phyloP scores from a whole-genome alignment of 2,797 vertebrate genomes.

The Poeciliopsis presidionis region DNA sequence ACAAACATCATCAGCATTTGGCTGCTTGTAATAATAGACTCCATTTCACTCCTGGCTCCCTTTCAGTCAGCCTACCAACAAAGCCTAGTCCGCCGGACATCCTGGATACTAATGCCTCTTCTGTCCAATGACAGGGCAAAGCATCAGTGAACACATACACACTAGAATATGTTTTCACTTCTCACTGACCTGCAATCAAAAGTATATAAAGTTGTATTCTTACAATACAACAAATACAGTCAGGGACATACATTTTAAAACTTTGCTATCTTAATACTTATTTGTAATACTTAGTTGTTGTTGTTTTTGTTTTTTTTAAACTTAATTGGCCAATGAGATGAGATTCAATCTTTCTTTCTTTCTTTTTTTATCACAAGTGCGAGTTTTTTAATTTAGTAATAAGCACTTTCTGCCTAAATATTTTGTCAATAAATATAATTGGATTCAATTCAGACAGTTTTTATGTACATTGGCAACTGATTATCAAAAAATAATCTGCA shows the following conservation, averaged over 20 bases:
- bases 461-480: not conserved
- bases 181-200: slow-evolving; percentile 14
- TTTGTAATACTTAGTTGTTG: not conserved
- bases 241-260: not conserved
- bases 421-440: not conserved
- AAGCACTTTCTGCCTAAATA: not conserved
- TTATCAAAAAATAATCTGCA: not conserved
- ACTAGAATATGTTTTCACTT: slow-evolving; percentile 17
- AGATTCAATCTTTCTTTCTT: not conserved
- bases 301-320: not conserved
- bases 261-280: not conserved
- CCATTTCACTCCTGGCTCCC: slow-evolving; percentile 61
- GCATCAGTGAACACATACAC: slow-evolving; percentile 53
- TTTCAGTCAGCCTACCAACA: slow-evolving; percentile 59
- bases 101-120: slow-evolving; percentile 60
- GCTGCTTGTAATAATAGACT: slow-evolving; percentile 67
- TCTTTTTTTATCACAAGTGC: not conserved
- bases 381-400: not conserved
- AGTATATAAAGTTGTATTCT: not conserved
- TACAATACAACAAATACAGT: not conserved
- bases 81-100: slow-evolving; percentile 58
- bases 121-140: slow-evolving; percentile 33
- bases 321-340: not conserved
- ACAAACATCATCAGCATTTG: slow-evolving; percentile 76
- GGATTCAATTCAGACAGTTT: not conserved